A percentile compares a stretch with the other conserved stretches of the same genome.
phyloP scores from a whole-genome alignment of 2,797 vertebrate species.

The Cyprinodon diabolis region DNA sequence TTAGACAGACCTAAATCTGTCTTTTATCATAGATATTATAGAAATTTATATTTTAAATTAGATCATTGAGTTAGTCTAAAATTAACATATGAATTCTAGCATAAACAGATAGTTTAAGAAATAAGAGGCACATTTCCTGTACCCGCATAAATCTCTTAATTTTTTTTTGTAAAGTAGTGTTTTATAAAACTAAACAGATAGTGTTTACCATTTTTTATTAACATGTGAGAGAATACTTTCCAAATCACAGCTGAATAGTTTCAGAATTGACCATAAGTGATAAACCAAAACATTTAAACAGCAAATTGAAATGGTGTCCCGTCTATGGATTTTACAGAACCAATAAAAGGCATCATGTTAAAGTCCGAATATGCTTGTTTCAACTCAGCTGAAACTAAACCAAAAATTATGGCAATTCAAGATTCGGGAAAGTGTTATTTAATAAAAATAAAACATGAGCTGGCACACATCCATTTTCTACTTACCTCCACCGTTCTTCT shows the following conservation, averaged over 20 bases:
- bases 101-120: background rate
- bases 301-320: background rate
- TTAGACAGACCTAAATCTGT: too few species aligned
- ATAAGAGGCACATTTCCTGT: background rate
- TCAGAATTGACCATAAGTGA: background rate
- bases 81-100: background rate
- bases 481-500: constrained; percentile 98
- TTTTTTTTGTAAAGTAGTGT: background rate
- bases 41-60: background rate
- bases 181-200: background rate
- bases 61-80: background rate
- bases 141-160: background rate
- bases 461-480: constrained; percentile 14
- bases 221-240: background rate
- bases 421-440: constrained; percentile 1
- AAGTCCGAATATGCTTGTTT: constrained; percentile 22
- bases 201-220: background rate
- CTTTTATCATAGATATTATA: too few species aligned
- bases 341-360: background rate
- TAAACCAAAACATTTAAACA: background rate
- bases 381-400: constrained; percentile 17
- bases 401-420: constrained; percentile 14
- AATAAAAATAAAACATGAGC: background rate
- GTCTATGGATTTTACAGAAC: background rate
- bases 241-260: background rate